A percentile compares a stretch with the other conserved stretches of the same genome.
These are phyloP conservation scores for Panulirus ornatus DNA, from an alignment of 1,140 invertebrate species.

Conservation along the genomic window DNA sequence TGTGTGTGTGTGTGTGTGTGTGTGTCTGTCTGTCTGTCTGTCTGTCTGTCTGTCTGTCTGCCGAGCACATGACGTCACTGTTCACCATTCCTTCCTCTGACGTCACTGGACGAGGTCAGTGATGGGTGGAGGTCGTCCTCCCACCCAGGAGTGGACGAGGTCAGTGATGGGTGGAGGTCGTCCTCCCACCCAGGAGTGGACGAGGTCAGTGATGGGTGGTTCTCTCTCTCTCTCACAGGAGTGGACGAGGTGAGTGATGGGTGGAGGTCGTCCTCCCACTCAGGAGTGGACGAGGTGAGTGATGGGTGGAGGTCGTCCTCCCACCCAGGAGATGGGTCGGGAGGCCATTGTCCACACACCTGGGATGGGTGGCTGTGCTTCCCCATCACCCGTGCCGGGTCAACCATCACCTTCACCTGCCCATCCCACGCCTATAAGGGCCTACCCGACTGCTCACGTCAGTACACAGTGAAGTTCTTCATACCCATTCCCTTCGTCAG, in stretches of 20 bases:
- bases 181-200: background rate
- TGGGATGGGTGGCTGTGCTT: constrained; percentile 63
- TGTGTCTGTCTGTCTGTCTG: background rate
- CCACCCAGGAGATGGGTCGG: no score
- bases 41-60: background rate
- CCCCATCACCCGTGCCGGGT: background rate
- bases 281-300: no score
- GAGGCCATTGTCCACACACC: constrained; percentile 45
- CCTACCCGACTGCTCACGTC: constrained; percentile 54
- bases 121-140: background rate
- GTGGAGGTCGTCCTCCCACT: no score
- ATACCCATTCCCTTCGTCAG: no score
- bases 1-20: background rate
- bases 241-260: no score
- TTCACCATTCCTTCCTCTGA: no score
- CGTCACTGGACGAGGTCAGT: background rate
- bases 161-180: background rate
- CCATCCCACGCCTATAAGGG: constrained; percentile 46
- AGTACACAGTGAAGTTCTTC: no score
- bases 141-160: background rate
- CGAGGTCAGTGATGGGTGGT: no score
- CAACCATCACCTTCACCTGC: constrained; percentile 28
- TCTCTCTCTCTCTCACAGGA: no score
- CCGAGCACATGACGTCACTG: background rate
- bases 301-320: no score